These are phyloP conservation scores for Pandion haliaetus DNA, from an alignment of 2,113 vertebrate species.

Conservation along the genomic window DNA sequence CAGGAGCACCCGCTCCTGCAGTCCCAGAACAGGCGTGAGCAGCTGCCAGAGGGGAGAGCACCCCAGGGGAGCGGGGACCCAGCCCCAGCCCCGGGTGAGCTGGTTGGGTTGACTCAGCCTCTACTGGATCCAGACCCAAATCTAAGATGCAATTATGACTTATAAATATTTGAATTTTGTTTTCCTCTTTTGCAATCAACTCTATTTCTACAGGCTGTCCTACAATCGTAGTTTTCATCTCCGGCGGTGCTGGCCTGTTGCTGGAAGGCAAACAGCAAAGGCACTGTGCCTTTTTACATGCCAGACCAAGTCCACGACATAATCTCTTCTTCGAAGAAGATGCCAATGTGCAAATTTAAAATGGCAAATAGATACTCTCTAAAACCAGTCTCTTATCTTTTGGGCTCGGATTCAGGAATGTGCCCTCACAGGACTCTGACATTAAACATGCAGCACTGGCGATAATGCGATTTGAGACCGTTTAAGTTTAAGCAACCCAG, in stretches of 20 bases:
- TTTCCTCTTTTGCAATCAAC: slow-evolving; percentile 39
- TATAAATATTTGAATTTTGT: slow-evolving; percentile 51
- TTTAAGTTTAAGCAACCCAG: not conserved
- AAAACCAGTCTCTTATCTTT: slow-evolving; percentile 1
- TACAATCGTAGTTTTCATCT: not conserved
- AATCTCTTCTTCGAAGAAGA: not conserved
- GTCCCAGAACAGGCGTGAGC: not conserved
- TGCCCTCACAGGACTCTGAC: not conserved
- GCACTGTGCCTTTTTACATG: not conserved
- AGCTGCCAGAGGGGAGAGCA: not conserved
- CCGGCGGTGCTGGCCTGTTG: not conserved
- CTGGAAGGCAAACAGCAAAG: not conserved
- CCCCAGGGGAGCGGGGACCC: not conserved
- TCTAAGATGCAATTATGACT: slow-evolving; percentile 46
- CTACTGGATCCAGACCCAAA: not conserved
- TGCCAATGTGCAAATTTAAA: not conserved
- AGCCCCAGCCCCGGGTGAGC: not conserved
- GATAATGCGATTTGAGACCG: not conserved
- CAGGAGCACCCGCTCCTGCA: accelerated
- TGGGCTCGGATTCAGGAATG: slow-evolving; percentile 13
- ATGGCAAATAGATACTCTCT: not conserved
- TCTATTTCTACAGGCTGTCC: not conserved
- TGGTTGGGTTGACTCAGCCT: slow-evolving; percentile 29
- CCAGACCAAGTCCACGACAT: not conserved
- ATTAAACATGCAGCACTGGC: not conserved